These are phyloP conservation scores for Pristionchus arcanus DNA, from an alignment of 2,888 invertebrate genomes.

Conservation along the genomic window DNA sequence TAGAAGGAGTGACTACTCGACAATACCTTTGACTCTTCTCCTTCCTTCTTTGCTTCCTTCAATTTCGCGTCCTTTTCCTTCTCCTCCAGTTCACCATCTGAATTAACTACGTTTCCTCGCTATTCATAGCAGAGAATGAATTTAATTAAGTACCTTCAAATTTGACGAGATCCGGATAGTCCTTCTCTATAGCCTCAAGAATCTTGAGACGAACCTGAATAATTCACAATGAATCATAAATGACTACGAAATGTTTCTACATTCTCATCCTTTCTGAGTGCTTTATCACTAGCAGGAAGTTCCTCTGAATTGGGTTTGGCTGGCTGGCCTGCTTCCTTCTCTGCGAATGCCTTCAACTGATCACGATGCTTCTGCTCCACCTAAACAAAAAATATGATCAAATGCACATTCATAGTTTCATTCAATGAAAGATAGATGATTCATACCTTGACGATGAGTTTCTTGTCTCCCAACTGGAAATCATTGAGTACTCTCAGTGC, in stretches of 20 bases:
- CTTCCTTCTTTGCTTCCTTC: constrained; percentile 56
- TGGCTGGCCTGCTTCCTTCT: constrained; percentile 49
- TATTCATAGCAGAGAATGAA: neutral
- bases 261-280: constrained; percentile 70
- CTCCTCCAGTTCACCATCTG: constrained; percentile 53
- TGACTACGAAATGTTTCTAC: constrained; percentile 49
- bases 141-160: constrained; percentile 40
- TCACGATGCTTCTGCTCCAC: constrained; percentile 95
- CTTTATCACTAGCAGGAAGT: constrained; percentile 72
- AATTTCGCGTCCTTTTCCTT: neutral
- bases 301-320: constrained; percentile 60
- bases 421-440: neutral
- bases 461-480: constrained; percentile 92
- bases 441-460: constrained; percentile 87
- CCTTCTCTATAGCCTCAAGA: constrained; percentile 67
- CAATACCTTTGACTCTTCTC: constrained; percentile 24
- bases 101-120: neutral
- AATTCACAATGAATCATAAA: neutral
- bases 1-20: neutral
- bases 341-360: constrained; percentile 89
- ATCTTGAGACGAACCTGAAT: constrained; percentile 67
- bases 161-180: constrained; percentile 66
- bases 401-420: neutral
- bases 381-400: constrained; percentile 66
- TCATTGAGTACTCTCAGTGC: constrained; percentile 93